A percentile compares a stretch with the other conserved stretches of the same genome.
These are phyloP conservation scores for Salarias fasciatus DNA, from an alignment of 2,797 vertebrate species.

Conservation along the genomic window DNA sequence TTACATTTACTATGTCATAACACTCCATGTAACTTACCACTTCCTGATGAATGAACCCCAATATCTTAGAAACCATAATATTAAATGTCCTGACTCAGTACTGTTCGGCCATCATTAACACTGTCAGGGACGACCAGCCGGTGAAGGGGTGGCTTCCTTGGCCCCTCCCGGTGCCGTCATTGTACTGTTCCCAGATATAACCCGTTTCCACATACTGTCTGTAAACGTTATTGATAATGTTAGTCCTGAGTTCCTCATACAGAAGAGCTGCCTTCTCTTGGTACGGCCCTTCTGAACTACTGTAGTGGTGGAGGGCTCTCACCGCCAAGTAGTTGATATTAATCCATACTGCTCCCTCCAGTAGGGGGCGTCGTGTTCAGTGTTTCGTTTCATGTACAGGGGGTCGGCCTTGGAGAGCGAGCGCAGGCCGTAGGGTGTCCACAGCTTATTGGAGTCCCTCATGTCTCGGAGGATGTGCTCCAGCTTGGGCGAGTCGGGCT, in stretches of 20 bases:
- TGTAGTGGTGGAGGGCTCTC: slow-evolving; percentile 87
- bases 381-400: slow-evolving; percentile 91
- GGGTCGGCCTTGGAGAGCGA: slow-evolving; percentile 89
- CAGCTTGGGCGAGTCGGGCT: slow-evolving; percentile 84
- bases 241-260: slow-evolving; percentile 91
- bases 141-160: slow-evolving; percentile 95
- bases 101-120: slow-evolving; percentile 95
- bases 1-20: slow-evolving; percentile 8
- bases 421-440: slow-evolving; percentile 94
- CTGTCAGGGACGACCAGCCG: slow-evolving; percentile 91
- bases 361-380: slow-evolving; percentile 94
- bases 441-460: slow-evolving; percentile 84
- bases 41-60: slow-evolving; percentile 50
- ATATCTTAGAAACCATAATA: slow-evolving; percentile 32
- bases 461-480: slow-evolving; percentile 84
- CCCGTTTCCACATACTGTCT: slow-evolving; percentile 90
- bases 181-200: slow-evolving; percentile 97
- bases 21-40: slow-evolving; percentile 26
- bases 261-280: slow-evolving; percentile 78
- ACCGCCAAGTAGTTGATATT: slow-evolving; percentile 95
- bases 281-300: slow-evolving; percentile 82
- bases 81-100: slow-evolving; percentile 79
- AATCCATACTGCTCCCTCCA: slow-evolving; percentile 96
- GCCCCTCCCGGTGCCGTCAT: slow-evolving; percentile 87
- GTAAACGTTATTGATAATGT: slow-evolving; percentile 89